Conservation (phyloP, 2,888 invertebrate genomes). For the Heliconius cydno region DNA sequence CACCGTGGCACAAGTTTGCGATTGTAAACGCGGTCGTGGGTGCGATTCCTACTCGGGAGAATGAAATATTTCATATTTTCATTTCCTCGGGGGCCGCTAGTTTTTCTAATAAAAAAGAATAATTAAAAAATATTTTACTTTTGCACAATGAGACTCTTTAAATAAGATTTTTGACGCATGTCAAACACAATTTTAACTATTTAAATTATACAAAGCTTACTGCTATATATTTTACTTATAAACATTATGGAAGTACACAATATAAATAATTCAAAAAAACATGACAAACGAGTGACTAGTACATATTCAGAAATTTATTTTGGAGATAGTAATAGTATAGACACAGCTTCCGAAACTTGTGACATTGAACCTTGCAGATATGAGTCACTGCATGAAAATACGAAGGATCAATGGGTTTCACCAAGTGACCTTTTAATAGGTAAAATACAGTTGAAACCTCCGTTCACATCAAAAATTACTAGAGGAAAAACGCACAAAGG, state of each 20-base stretch:
- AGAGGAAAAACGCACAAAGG: slow-evolving; percentile 74
- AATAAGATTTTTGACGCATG: slow-evolving; percentile 16
- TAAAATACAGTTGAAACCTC: slow-evolving; percentile 66
- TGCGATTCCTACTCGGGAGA: no score
- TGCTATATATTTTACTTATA: background rate
- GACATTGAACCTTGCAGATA: slow-evolving; percentile 32
- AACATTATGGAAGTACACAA: slow-evolving; percentile 45
- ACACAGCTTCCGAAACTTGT: slow-evolving; percentile 36
- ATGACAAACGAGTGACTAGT: slow-evolving; percentile 64
- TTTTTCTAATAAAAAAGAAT: background rate
- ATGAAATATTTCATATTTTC: no score
- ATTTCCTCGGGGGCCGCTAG: background rate
- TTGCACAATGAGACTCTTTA: slow-evolving; percentile 55
- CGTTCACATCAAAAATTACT: slow-evolving; percentile 76
- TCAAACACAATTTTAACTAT: background rate
- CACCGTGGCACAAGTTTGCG: no score
- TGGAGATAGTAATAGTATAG: slow-evolving; percentile 56
- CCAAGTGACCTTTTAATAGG: slow-evolving; percentile 75
- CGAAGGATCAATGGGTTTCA: slow-evolving; percentile 64
- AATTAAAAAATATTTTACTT: slow-evolving; percentile 29
- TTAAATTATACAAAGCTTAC: background rate
- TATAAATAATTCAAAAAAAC: slow-evolving; percentile 53
- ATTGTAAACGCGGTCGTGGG: no score
- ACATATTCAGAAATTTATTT: slow-evolving; percentile 71
- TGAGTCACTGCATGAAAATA: slow-evolving; percentile 27